Evolutionary conservation across 1,140 invertebrate genomes (phyloP), one percentile per base, ranked within the genome.

Genomic region (Tetragonula clypearis): DNA sequence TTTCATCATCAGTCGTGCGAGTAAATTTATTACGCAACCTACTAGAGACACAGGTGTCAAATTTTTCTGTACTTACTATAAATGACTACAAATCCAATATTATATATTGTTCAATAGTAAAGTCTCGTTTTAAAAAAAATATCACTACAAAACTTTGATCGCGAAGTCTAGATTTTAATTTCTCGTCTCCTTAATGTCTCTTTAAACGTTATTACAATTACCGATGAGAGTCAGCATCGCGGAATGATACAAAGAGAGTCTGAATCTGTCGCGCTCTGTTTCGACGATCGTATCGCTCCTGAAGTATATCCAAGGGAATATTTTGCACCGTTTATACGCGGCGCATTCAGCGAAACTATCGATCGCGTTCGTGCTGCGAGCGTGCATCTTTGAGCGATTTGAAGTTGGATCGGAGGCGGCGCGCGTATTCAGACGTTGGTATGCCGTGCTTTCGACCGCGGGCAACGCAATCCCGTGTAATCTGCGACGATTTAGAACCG

Each of bases 401-500:
- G 11, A 62, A 55, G 23, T 77, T 76, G 55, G n/a, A 58, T 30
- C 19, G 14, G n/a, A 65, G 55, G 19, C 19, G 23, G 9, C 49
- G 35, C 80, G 71, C n/a, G 30, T 78, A 49, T 78, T 78, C 75
- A 83, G 81, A 77, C 74, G 53, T 21, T 41, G 74, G 74, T 69
- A 83, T 83, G 74, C 19, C 41, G 41, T 49, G 74, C 17, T 65
- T 68, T 56, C 73, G 65, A 75, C 60, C 80, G 65, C 65, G 62
- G 69, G 35, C 81, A 21, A 69, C 65, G 26, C 62, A 83, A 83
- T 78, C 81, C 35, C 12, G 65, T 68, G 62, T 69, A 83, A 83
- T 83, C 69, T 78, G 30, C 81, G 53, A 69, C 55, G 65, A 77
- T 69, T 82, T 66, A 76, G 74, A 78, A 21, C 55, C 81, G 21